Percentiles rank a stretch among this genome's conserved stretches.
These are phyloP conservation scores for Lepidurus packardi DNA, from an alignment of 1,140 invertebrate species.

Conservation along the genomic window DNA sequence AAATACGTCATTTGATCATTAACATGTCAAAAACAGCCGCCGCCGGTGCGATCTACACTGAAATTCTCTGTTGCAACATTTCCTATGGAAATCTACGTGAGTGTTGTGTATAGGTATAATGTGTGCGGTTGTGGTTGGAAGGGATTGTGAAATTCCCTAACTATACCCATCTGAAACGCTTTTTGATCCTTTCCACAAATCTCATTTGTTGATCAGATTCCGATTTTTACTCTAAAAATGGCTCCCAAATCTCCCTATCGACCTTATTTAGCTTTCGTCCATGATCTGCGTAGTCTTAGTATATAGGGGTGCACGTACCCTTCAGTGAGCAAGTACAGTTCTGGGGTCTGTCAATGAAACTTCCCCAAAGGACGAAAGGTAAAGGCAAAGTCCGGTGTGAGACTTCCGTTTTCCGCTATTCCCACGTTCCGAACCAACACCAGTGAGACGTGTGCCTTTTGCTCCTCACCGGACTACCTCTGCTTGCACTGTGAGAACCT, in stretches of 20 bases:
- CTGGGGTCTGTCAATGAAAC: slow-evolving; percentile 13
- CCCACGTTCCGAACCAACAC: slow-evolving; percentile 13
- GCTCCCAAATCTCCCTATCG: background rate
- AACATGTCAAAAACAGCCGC: too few species aligned
- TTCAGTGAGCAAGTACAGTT: background rate
- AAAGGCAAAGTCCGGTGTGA: slow-evolving; percentile 21
- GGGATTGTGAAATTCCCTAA: too few species aligned
- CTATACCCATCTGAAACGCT: too few species aligned
- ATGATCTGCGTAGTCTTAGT: background rate
- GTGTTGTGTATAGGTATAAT: too few species aligned
- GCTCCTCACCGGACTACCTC: slow-evolving; percentile 12
- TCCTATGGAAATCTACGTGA: too few species aligned
- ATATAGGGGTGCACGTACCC: background rate
- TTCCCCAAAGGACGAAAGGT: slow-evolving; percentile 21
- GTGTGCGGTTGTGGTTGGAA: too few species aligned
- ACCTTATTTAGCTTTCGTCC: background rate
- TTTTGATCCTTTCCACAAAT: too few species aligned
- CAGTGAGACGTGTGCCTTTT: slow-evolving; percentile 14
- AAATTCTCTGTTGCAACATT: too few species aligned
- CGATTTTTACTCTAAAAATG: too few species aligned
- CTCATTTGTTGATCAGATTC: too few species aligned
- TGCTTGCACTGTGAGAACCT: slow-evolving; percentile 16
- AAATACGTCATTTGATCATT: too few species aligned
- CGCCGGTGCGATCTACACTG: too few species aligned
- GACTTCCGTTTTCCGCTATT: slow-evolving; percentile 21